phyloP scores from a whole-genome alignment of 2,113 vertebrate genomes.

The Hippocampus guttulatus region DNA sequence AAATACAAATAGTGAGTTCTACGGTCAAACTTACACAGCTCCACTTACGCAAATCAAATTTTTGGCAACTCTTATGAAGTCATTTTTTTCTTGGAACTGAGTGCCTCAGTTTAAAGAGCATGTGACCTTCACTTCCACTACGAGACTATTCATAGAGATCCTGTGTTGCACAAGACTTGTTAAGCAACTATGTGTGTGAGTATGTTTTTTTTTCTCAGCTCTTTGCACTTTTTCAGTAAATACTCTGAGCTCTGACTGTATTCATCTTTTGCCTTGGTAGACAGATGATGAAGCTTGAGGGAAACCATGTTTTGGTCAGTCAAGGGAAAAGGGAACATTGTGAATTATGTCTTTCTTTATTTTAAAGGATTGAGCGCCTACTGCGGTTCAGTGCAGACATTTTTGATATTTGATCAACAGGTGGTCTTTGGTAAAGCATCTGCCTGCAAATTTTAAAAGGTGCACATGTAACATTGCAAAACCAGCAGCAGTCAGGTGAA shows the following conservation, averaged over 20 bases:
- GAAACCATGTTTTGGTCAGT: neutral
- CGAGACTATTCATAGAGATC: slow-evolving; percentile 62
- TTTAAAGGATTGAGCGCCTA: neutral
- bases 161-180: slow-evolving; percentile 65
- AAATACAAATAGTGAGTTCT: neutral
- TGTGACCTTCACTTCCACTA: slow-evolving; percentile 58
- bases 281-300: neutral
- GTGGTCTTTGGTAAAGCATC: slow-evolving; percentile 12
- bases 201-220: slow-evolving; percentile 10
- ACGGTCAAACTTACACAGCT: neutral
- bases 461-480: slow-evolving; percentile 4
- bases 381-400: neutral
- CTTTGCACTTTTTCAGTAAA: slow-evolving; percentile 12
- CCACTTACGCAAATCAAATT: neutral
- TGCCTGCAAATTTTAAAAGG: slow-evolving; percentile 11
- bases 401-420: neutral
- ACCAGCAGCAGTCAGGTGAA: slow-evolving; percentile 8
- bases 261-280: neutral
- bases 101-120: slow-evolving; percentile 18
- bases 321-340: no score
- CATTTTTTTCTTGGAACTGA: neutral
- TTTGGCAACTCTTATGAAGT: neutral
- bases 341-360: no score
- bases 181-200: slow-evolving; percentile 40
- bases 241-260: neutral